Evolutionary conservation across 2,888 invertebrate species (phyloP), one percentile per base, ranked within the genome.

Genomic region (Nomada hirtipes): DNA sequence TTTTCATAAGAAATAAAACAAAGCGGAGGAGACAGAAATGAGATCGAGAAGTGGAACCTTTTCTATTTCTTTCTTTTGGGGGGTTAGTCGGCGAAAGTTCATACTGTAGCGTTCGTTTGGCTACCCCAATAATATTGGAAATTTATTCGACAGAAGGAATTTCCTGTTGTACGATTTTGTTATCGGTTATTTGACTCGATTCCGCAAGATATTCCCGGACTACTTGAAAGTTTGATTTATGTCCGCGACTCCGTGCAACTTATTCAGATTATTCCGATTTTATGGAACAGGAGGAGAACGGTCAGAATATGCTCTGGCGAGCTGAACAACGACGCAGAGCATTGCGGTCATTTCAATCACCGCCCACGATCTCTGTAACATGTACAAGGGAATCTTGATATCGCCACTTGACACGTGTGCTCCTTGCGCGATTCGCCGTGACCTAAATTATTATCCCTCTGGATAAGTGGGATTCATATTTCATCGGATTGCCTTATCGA

Each of bases 291-390:
- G 53, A 72, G 64, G 61, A 71, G 86, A 84, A 82, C 61, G 82
- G 75, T 69, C 78, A 74, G 86, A 79, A 80, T 72, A 68, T 82
- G 76, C 76, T 70, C 77, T 74, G 82, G 78, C 78, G 76, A 64
- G 76, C 20, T 68, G 86, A 76, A 83, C 83, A 87, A 65, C 67
- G 64, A 81, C 82, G 61, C 84, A 69, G 78, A 86, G 72, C 82
- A 84, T 86, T 86, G 82, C 80, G 87, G 86, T 86, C 87, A 82
- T 84, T 84, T 86, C 86, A 80, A 84, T 87, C 88, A 80, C 84
- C 82, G 72, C 76, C 81, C 76, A 76, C 86, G 57, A 79, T 59
- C 69, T 75, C 67, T 68, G 83, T 76, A 83, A 76, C 78, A 67
- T 83, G 77, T 76, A 86, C 81, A 55, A 69, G 76, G 47, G 72